phyloP scores from a whole-genome alignment of 2,113 vertebrate genomes.

The Natator depressus region DNA sequence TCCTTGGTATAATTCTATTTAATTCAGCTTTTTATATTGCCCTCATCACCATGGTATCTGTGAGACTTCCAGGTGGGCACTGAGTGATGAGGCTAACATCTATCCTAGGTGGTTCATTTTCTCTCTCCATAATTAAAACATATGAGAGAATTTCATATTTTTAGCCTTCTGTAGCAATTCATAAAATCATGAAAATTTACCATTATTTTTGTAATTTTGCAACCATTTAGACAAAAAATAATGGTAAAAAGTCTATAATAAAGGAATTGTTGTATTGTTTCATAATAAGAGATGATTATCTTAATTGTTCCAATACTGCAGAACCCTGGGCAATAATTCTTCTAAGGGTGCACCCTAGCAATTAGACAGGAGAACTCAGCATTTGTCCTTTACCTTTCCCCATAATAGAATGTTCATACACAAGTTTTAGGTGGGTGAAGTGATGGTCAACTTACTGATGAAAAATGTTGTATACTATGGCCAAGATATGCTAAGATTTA shows the following conservation, averaged over 20 bases:
- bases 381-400: neutral
- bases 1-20: neutral
- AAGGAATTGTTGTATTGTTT: neutral
- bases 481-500: neutral
- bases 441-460: neutral
- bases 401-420: neutral
- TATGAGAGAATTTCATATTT: neutral
- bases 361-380: neutral
- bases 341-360: neutral
- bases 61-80: neutral
- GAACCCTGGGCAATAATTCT: neutral
- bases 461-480: neutral
- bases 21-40: rapidly evolving
- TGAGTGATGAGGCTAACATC: neutral
- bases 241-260: neutral
- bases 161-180: neutral
- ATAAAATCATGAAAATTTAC: rapidly evolving
- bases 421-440: neutral
- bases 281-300: neutral
- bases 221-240: neutral
- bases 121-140: neutral
- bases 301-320: neutral
- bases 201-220: neutral
- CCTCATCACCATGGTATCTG: neutral
- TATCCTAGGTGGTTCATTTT: neutral